Evolutionary conservation across 2,888 invertebrate species (phyloP).

Genomic region (Dryadula phaetusa): DNA sequence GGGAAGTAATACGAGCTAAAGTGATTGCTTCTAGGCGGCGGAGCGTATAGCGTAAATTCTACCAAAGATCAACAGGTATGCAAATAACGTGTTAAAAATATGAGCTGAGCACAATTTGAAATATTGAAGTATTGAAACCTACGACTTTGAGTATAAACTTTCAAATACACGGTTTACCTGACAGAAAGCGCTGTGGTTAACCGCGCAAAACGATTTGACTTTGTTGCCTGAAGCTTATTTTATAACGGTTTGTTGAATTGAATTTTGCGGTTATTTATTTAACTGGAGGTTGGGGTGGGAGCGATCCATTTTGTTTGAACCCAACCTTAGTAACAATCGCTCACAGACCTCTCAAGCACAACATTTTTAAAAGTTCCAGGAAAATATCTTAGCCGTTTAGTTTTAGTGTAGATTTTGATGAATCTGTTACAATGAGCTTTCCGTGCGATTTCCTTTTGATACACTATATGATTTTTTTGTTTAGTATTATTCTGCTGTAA

Average conservation of each 20-base stretch:
- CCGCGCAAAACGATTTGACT: slow-evolving; percentile 81
- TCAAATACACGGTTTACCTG: slow-evolving; percentile 77
- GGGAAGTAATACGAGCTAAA: slow-evolving; percentile 50
- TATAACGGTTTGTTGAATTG: slow-evolving; percentile 83
- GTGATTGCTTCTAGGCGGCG: slow-evolving; percentile 54
- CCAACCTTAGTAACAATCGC: slow-evolving; percentile 26
- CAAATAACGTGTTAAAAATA: slow-evolving; percentile 60
- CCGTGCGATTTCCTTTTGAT: no score
- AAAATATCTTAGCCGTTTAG: slow-evolving; percentile 3
- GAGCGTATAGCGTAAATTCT: slow-evolving; percentile 46
- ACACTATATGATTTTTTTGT: background rate
- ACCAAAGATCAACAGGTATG: slow-evolving; percentile 66
- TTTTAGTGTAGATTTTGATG: background rate
- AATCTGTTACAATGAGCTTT: slow-evolving; percentile 5
- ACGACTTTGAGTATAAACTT: slow-evolving; percentile 71
- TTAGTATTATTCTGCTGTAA: background rate
- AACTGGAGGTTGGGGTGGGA: slow-evolving; percentile 65
- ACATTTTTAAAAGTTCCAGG: slow-evolving; percentile 25
- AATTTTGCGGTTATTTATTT: slow-evolving; percentile 84
- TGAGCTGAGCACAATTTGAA: slow-evolving; percentile 60
- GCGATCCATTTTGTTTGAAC: slow-evolving; percentile 44
- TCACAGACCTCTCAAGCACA: slow-evolving; percentile 22
- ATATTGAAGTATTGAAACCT: slow-evolving; percentile 65
- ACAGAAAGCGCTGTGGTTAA: slow-evolving; percentile 78
- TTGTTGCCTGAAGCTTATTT: slow-evolving; percentile 80